Percentiles rank a stretch among this genome's conserved stretches.
Evolutionary conservation across 2,113 vertebrate genomes (phyloP).

Genomic region (Lichenostomus cassidix): DNA sequence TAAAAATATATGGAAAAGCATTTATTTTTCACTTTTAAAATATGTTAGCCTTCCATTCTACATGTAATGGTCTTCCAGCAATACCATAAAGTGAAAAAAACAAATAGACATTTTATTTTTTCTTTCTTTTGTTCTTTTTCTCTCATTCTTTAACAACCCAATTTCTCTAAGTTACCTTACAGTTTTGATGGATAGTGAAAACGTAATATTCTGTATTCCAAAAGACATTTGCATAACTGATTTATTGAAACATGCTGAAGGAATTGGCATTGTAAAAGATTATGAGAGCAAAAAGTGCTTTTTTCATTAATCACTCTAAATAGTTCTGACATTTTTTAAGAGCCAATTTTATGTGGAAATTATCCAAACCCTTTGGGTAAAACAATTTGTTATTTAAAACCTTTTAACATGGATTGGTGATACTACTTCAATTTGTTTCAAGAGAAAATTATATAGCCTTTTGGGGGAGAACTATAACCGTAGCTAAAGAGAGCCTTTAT

Average conservation of each 20-base stretch:
- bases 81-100: neutral
- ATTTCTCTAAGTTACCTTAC: neutral
- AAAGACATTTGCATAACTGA: neutral
- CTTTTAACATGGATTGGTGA: neutral
- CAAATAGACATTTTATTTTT: neutral
- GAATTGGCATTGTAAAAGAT: constrained; percentile 30
- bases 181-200: neutral
- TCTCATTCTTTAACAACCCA: neutral
- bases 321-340: constrained; percentile 52
- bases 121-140: neutral
- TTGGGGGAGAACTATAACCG: neutral
- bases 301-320: constrained; percentile 59
- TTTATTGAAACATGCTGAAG: constrained; percentile 46
- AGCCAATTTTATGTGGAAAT: constrained; percentile 47
- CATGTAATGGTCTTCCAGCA: neutral
- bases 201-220: neutral
- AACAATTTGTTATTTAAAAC: constrained; percentile 57
- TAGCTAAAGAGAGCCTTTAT: neutral
- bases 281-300: neutral
- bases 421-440: neutral
- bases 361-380: constrained; percentile 44
- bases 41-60: neutral
- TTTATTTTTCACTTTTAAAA: neutral
- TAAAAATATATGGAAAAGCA: neutral
- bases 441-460: neutral